Conservation (phyloP, 1,140 invertebrate species). For the Monomorium pharaonis region DNA sequence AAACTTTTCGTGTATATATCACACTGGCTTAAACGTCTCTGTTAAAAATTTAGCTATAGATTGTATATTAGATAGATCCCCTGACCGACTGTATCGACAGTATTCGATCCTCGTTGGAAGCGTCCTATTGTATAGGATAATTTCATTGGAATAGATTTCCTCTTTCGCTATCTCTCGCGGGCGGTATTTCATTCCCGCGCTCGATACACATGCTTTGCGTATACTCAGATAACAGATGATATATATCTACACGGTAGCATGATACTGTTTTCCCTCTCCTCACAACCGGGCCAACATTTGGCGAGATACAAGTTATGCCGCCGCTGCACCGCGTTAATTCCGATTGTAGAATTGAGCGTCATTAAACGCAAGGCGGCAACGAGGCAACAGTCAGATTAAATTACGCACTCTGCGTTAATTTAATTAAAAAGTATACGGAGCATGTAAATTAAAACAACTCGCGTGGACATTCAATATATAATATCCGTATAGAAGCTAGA, state of each 20-base stretch:
- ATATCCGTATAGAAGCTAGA: background rate
- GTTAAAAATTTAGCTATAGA: slow-evolving; percentile 3
- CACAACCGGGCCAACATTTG: background rate
- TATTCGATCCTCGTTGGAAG: slow-evolving; percentile 42
- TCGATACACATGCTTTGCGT: slow-evolving; percentile 54
- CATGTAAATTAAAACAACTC: background rate
- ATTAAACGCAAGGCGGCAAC: background rate
- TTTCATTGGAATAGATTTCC: slow-evolving; percentile 56
- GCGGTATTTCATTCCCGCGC: slow-evolving; percentile 42
- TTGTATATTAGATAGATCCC: background rate
- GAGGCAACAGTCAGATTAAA: background rate
- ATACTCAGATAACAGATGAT: slow-evolving; percentile 54
- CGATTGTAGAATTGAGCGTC: slow-evolving; percentile 14
- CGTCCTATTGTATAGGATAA: slow-evolving; percentile 39
- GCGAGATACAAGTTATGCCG: slow-evolving; percentile 26
- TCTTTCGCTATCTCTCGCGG: slow-evolving; percentile 35
- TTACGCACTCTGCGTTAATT: background rate
- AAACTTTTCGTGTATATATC: background rate
- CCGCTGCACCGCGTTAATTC: slow-evolving; percentile 4
- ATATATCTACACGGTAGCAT: slow-evolving; percentile 7
- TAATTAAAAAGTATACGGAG: background rate
- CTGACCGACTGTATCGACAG: background rate
- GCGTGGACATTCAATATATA: background rate
- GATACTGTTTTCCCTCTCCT: slow-evolving; percentile 7
- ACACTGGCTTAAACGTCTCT: background rate